Evolutionary conservation across 2,113 vertebrate genomes (phyloP), one percentile per base, ranked within the genome.

Genomic region (Atractosteus spatula): DNA sequence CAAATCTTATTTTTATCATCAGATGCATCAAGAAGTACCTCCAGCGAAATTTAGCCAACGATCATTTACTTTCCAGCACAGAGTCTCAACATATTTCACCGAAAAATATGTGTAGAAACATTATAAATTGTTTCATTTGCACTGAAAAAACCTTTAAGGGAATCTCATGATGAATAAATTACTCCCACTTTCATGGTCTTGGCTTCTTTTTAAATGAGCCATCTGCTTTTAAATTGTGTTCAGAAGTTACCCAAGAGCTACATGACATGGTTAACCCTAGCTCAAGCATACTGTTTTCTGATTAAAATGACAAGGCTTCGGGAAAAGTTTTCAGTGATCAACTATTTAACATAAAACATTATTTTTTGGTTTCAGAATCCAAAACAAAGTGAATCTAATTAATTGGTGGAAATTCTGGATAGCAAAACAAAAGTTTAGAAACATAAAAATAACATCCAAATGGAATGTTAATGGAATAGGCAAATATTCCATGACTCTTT

Each of bases 181-280:
- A 73, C 54, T 64, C 66, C 41, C 41, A 43, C 62, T 41, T 11
- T 8, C 7, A 11, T 69, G 17, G 55, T 59, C 59, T 68, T 64
- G 66, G 65, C 41, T 42, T 43, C 3, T 56, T 67, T 43, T 51
- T 17, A 57, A 71, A 72, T 57, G 42, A 62, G 42, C 66, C 57
- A 56, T 72, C 71, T 69, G 65, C 59, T 76, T 66, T 72, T 16
- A 56, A 45, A 69, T 74, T 67, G 54, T 65, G 62, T 41, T 65
- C 10, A 41, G 6, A 65, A 12, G 17, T 65, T 65, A 43, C 62
- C 41, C 62, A 65, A 65, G 10, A 59, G 62, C 62, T 65, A 65
- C 62, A 65, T 7, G 62, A 29, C 17, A 65, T 41, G 17, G 62
- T 65, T 41, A 65, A 65, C 62, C 41, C 62, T 5, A 11, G 17